These are phyloP conservation scores for Automeris io DNA, from an alignment of 2,888 invertebrate species.

Conservation along the genomic window DNA sequence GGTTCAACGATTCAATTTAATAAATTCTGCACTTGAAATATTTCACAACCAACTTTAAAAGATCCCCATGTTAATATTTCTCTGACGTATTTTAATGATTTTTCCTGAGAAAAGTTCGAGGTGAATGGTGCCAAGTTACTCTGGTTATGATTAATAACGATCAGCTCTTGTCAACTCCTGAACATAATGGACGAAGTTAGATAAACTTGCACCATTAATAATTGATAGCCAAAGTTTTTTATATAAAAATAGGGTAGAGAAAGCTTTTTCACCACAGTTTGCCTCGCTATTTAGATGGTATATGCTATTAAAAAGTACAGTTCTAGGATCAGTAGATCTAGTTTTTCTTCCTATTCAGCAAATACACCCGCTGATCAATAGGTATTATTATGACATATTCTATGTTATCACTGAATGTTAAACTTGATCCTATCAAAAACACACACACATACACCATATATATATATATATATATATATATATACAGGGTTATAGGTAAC, in stretches of 20 bases:
- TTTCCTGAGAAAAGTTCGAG: slow-evolving; percentile 8
- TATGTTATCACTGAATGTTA: too few relatives aligned
- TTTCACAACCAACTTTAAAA: slow-evolving; percentile 25
- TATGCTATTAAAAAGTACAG: background rate
- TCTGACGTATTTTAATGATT: too few relatives aligned
- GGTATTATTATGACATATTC: too few relatives aligned
- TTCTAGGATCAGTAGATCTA: too few relatives aligned
- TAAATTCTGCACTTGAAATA: slow-evolving; percentile 41
- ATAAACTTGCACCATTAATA: slow-evolving; percentile 56
- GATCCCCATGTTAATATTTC: slow-evolving; percentile 21
- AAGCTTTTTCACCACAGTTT: background rate
- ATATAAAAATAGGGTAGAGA: slow-evolving; percentile 8
- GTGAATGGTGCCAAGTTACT: slow-evolving; percentile 28
- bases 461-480: too few relatives aligned
- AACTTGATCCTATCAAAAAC: too few relatives aligned
- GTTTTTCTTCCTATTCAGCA: too few relatives aligned
- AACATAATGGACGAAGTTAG: slow-evolving; percentile 56
- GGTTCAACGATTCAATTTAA: slow-evolving; percentile 44
- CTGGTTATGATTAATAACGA: slow-evolving; percentile 47
- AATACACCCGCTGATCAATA: too few relatives aligned
- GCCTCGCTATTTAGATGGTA: slow-evolving; percentile 3
- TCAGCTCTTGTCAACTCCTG: slow-evolving; percentile 45
- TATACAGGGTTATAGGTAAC: too few relatives aligned
- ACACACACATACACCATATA: too few relatives aligned
- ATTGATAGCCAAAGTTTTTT: slow-evolving; percentile 46